Percentiles rank a stretch among this genome's conserved stretches.
Evolutionary conservation across 1,140 invertebrate genomes (phyloP).

Genomic region (Ridgeia piscesae): DNA sequence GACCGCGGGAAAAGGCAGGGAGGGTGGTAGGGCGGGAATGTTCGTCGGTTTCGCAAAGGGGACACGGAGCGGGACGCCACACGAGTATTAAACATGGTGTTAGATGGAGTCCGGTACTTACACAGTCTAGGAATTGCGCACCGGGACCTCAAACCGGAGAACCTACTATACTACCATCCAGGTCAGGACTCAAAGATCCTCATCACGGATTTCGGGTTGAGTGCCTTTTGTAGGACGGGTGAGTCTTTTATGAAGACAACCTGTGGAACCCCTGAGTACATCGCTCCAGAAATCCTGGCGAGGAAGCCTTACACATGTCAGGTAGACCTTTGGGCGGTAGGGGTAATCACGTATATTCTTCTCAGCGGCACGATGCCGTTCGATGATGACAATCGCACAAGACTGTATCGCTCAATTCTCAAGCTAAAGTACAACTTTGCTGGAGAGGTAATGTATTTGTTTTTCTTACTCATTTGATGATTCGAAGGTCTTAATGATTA

Average conservation of each 20-base stretch:
- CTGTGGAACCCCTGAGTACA: slow-evolving; percentile 97
- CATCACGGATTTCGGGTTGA: slow-evolving; percentile 94
- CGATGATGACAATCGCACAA: slow-evolving; percentile 61
- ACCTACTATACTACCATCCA: slow-evolving; percentile 78
- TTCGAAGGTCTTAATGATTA: no score
- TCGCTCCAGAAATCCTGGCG: slow-evolving; percentile 94
- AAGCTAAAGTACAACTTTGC: slow-evolving; percentile 62
- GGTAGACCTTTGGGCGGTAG: slow-evolving; percentile 98
- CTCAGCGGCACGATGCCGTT: slow-evolving; percentile 80
- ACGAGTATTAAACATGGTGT: slow-evolving; percentile 84
- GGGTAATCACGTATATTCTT: slow-evolving; percentile 95
- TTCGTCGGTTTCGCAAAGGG: slow-evolving; percentile 89
- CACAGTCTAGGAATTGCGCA: slow-evolving; percentile 94
- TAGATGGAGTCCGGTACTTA: slow-evolving; percentile 90
- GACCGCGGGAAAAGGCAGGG: slow-evolving; percentile 59
- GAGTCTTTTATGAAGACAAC: slow-evolving; percentile 78
- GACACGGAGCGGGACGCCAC: slow-evolving; percentile 87
- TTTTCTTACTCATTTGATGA: not conserved
- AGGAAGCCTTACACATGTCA: slow-evolving; percentile 79
- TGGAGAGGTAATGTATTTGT: slow-evolving; percentile 53
- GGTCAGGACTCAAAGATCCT: slow-evolving; percentile 74
- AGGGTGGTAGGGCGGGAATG: slow-evolving; percentile 73
- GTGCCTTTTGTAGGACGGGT: slow-evolving; percentile 78
- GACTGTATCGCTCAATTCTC: slow-evolving; percentile 62
- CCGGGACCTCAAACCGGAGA: slow-evolving; percentile 97